Conservation (phyloP, 1,140 invertebrate genomes). For the Drosophila nigromelanica region DNA sequence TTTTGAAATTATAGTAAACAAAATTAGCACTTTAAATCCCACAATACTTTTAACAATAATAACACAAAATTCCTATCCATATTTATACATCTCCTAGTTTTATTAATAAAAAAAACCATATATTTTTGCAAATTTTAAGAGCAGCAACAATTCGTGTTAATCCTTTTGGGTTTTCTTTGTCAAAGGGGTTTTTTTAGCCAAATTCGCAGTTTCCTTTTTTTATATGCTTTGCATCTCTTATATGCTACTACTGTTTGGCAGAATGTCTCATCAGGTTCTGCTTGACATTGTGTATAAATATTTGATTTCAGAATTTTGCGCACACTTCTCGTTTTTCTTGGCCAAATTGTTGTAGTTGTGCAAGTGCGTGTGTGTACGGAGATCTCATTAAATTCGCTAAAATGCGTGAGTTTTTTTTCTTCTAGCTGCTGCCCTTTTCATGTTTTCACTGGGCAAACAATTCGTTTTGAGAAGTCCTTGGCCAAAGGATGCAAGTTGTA, state of each 20-base stretch:
- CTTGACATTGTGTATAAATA: constrained; percentile 54
- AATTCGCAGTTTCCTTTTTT: constrained; percentile 37
- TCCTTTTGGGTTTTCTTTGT: constrained; percentile 38
- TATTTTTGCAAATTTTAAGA: neutral
- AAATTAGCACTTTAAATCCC: no score
- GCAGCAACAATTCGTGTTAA: neutral
- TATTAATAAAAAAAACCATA: neutral
- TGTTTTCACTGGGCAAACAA: constrained; percentile 73
- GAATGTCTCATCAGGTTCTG: constrained; percentile 33
- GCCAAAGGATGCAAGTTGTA: constrained; percentile 74
- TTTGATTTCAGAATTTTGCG: constrained; percentile 47
- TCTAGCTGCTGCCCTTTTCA: constrained; percentile 43
- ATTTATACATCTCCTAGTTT: no score
- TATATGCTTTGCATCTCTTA: constrained; percentile 52
- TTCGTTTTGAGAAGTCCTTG: constrained; percentile 50
- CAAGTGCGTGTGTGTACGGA: constrained; percentile 8
- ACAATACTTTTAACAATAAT: no score
- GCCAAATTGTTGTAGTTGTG: constrained; percentile 20
- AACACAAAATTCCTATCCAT: no score
- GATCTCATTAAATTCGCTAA: constrained; percentile 53
- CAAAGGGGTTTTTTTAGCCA: constrained; percentile 33
- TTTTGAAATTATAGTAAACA: no score
- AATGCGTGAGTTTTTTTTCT: constrained; percentile 53
- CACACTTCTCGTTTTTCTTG: constrained; percentile 18
- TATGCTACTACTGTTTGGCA: constrained; percentile 25